A percentile compares a stretch with the other conserved stretches of the same genome.
Conservation (phyloP, 2,888 invertebrate species). For the Syrphus vitripennis region DNA sequence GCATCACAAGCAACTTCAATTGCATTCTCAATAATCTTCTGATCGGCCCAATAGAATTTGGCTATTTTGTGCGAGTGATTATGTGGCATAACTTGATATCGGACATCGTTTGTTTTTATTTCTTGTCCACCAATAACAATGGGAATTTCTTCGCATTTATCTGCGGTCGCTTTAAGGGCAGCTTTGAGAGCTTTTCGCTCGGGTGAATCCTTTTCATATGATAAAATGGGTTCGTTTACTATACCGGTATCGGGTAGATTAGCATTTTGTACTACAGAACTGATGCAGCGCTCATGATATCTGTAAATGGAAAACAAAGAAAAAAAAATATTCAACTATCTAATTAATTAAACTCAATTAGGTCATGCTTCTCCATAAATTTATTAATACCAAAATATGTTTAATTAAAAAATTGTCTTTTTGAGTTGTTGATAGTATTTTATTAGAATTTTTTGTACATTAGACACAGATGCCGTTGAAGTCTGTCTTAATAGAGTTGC, state of each 20-base stretch:
- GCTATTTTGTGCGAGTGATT: conserved; percentile 94
- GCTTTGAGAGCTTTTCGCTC: conserved; percentile 89
- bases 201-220: conserved; percentile 91
- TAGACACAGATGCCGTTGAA: too few relatives aligned
- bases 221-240: conserved; percentile 90
- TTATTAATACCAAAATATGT: too few relatives aligned
- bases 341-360: too few relatives aligned
- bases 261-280: conserved; percentile 86
- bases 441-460: too few relatives aligned
- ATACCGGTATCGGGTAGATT: conserved; percentile 86
- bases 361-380: too few relatives aligned
- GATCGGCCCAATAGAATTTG: conserved; percentile 95
- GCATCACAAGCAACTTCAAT: conserved; percentile 90
- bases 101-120: conserved; percentile 87
- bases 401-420: too few relatives aligned
- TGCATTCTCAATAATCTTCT: conserved; percentile 91
- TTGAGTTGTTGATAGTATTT: too few relatives aligned
- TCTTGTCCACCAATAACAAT: conserved; percentile 97
- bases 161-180: conserved; percentile 86
- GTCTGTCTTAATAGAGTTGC: too few relatives aligned
- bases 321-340: too few relatives aligned
- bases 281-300: conserved; percentile 81
- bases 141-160: conserved; percentile 91
- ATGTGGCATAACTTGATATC: conserved; percentile 92
- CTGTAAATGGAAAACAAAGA: not conserved